A percentile compares a stretch with the other conserved stretches of the same genome.
These are phyloP conservation scores for Cydia splendana DNA, from an alignment of 1,140 invertebrate species.

Conservation along the genomic window DNA sequence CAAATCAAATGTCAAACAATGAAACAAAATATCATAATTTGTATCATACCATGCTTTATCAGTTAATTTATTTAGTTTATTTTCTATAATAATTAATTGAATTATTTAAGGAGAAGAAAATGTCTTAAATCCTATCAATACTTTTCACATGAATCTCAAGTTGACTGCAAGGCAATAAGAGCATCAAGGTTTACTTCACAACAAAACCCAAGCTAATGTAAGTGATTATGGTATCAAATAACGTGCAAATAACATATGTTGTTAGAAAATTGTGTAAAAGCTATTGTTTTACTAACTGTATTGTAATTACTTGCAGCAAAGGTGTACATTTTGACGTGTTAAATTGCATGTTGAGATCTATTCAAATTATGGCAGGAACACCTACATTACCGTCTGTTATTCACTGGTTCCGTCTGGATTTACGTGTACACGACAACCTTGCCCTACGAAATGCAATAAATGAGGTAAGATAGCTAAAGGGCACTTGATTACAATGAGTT, in stretches of 20 bases:
- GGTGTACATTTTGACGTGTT: background rate
- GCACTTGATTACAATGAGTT: background rate
- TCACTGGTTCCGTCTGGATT: constrained; percentile 87
- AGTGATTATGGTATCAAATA: background rate
- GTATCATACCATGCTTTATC: too few species aligned
- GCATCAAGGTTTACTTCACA: too few species aligned
- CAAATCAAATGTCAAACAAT: too few species aligned
- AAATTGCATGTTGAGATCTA: constrained; percentile 1
- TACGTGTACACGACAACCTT: constrained; percentile 87
- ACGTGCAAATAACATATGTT: background rate
- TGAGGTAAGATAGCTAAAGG: constrained; percentile 59
- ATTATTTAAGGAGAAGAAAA: too few species aligned
- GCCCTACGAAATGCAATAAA: constrained; percentile 82
- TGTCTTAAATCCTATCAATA: too few species aligned
- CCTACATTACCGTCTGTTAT: constrained; percentile 70
- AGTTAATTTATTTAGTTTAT: too few species aligned
- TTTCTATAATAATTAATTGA: too few species aligned
- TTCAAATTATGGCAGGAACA: constrained; percentile 43
- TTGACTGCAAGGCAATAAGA: too few species aligned
- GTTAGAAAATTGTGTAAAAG: background rate
- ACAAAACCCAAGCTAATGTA: background rate
- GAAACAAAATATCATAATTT: too few species aligned
- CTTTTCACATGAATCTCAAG: too few species aligned
- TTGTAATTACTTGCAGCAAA: background rate
- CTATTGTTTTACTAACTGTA: background rate